Conservation (phyloP, 2,888 invertebrate genomes). For the Geotrupes spiniger region DNA sequence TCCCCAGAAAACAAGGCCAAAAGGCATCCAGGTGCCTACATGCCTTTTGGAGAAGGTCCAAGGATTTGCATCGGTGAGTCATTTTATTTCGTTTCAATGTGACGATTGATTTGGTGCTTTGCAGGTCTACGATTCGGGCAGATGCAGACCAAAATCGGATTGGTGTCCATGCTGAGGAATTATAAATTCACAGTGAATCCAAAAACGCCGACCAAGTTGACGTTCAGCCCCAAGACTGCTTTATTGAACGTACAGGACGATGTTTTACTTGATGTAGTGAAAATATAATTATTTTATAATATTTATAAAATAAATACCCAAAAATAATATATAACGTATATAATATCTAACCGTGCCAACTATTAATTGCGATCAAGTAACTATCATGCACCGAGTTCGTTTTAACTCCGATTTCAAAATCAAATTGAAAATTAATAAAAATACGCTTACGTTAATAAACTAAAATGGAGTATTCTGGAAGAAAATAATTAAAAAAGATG, state of each 20-base stretch:
- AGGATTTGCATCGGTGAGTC: conserved; percentile 16
- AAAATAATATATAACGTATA: too few species aligned
- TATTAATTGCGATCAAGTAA: too few species aligned
- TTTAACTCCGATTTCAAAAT: too few species aligned
- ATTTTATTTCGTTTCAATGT: too few species aligned
- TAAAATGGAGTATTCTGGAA: too few species aligned
- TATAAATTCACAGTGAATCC: conserved; percentile 5
- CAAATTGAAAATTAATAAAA: too few species aligned
- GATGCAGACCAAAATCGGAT: conserved; percentile 19
- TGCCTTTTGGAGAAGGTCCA: conserved; percentile 19
- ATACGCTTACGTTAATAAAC: too few species aligned
- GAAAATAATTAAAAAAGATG: too few species aligned
- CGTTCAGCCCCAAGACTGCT: not conserved
- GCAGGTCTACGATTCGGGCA: conserved; percentile 15
- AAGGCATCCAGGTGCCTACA: conserved; percentile 7
- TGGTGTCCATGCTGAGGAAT: conserved; percentile 10
- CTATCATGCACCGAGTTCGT: too few species aligned
- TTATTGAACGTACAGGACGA: conserved; percentile 2
- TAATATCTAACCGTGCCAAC: too few species aligned
- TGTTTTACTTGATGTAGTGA: conserved; percentile 4
- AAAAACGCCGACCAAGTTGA: not conserved
- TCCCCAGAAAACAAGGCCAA: conserved; percentile 12
- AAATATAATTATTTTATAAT: not conserved
- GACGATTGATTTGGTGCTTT: not conserved
- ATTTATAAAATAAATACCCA: too few species aligned